Base-by-base conservation (phyloP, 2,113 vertebrate species). In the Gymnobelideus leadbeateri region DNA sequence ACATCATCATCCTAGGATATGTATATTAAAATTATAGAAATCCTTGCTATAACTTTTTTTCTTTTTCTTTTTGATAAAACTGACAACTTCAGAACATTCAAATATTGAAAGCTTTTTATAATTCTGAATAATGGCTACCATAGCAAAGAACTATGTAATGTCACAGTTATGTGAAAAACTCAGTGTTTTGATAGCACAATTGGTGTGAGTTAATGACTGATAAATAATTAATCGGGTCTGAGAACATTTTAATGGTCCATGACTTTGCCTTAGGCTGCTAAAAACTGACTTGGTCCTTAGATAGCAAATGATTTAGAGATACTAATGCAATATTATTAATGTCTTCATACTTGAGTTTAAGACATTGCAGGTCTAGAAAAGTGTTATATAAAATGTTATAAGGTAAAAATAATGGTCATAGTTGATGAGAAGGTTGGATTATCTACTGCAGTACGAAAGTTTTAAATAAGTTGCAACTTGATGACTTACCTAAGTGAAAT, bases 141-240 rank as follows among this genome's bases (percentile, higher is more conserved):
- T 11, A 91, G 55, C 90, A 53, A 93, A 90, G 0, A 0, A 94
- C 96, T 95, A 91, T 47, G 89, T 97, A 95, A 95, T 89, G 43
- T 89, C 89, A 19, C 91, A 94, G 90, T 95, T 96, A 93, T 21
- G 0, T 94, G 95, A 96, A 97, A 96, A 97, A 94, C 89, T 31
- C 57, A 21, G 26, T 96, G 93, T 97, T 98, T 97, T 97, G 94
- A 95, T 96, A 96, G 96, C 97, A 96, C 95, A 97, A 97, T 97
- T 96, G 91, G 54, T 95, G 23, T 95, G 84, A 97, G 91, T 97
- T 98, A 97, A 97, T 98, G 95, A 94, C 89, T 98, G 95, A 96
- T 96, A 94, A 97, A 97, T 97, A 97, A 96, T 96, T 96, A 96
- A 98, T 94, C 14, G 77, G 92, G 23, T 57, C 55, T 94, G 96